Base-by-base conservation (phyloP, 53 echinoderm and acorn worm species). In the Crossaster papposus region DNA sequence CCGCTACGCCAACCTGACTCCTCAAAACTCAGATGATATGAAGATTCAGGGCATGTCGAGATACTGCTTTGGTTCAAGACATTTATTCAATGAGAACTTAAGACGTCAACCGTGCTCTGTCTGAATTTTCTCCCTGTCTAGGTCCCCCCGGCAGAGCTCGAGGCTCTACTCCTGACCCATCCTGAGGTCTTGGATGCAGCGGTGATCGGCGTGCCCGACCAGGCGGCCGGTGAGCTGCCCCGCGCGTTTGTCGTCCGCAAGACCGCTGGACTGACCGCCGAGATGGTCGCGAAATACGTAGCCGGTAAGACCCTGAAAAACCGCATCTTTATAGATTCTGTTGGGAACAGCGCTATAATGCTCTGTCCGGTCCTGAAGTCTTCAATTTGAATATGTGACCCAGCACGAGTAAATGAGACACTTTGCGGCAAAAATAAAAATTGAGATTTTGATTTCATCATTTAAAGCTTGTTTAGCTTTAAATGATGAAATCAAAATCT, bases 71-170 rank as follows among this genome's bases (percentile, higher is more conserved):
- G 15, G 58, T 58, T 15, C 7, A 58, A 15, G 15, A 20, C 6
- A 58, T 58, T n/a, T 58, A 0, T 58, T 17, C 58, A 58, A 2
- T 20, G 17, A 11, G 58, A 5, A 68, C 28, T 74, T 31, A 32
- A 35, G 5, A 32, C 3, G 13, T 74, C 18, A 36, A 35, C 35
- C 34, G 4, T 35, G 36, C n/a, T n/a, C n/a, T n/a, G n/a, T 24
- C 3, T 2, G 28, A 74, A 34, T 74, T 29, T 3, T 36, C 28
- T 22, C 18, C 31, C n/a, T n/a, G n/a, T 2, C 44, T 28, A 94
- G 94, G 94, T 94, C 13, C 81, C 94, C 6, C 94, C 94, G 31
- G 94, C 94, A 18, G 94, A 94, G 72, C 79, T 94, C 28, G 94
- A 94, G 83, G 92, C 88, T 51, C 52, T 94, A 30, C 81, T 92